Conservation (phyloP, 1,140 invertebrate genomes). For the Drosophila nebulosa region DNA sequence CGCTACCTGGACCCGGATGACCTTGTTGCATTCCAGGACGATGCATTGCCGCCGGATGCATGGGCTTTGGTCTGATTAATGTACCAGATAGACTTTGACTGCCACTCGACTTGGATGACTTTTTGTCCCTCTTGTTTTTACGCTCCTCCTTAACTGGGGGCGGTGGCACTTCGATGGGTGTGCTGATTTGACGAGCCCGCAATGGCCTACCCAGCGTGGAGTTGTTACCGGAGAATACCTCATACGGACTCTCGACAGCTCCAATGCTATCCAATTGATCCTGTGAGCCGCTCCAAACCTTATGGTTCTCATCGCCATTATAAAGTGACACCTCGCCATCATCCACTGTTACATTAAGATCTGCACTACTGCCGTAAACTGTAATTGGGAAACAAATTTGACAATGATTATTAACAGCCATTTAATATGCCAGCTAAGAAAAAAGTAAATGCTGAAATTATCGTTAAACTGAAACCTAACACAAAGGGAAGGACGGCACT, state of each 20-base stretch:
- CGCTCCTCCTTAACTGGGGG: conserved; percentile 82
- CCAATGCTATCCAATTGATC: conserved; percentile 86
- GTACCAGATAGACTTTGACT: conserved; percentile 80
- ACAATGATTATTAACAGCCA: no score
- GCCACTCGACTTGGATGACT: conserved; percentile 66
- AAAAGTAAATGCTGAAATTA: no score
- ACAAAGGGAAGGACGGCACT: no score
- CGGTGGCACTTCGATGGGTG: conserved; percentile 89
- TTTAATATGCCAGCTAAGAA: no score
- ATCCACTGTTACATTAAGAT: conserved; percentile 83
- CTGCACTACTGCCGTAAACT: conserved; percentile 81
- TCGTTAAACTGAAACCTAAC: no score
- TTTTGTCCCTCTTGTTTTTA: conserved; percentile 75
- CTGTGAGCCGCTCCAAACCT: conserved; percentile 92
- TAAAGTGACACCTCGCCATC: conserved; percentile 90
- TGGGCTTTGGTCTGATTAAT: conserved; percentile 77
- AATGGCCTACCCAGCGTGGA: conserved; percentile 89
- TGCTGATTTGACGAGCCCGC: conserved; percentile 89
- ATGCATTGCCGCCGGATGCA: conserved; percentile 69
- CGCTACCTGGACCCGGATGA: conserved; percentile 41
- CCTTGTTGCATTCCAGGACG: conserved; percentile 53
- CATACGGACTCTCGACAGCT: conserved; percentile 84
- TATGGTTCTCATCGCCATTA: conserved; percentile 95
- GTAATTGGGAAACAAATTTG: conserved; percentile 16
- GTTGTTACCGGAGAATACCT: conserved; percentile 84